A percentile compares a stretch with the other conserved stretches of the same genome.
Evolutionary conservation across 2,888 invertebrate genomes (phyloP).

Genomic region (Gnatocerus cornutus): DNA sequence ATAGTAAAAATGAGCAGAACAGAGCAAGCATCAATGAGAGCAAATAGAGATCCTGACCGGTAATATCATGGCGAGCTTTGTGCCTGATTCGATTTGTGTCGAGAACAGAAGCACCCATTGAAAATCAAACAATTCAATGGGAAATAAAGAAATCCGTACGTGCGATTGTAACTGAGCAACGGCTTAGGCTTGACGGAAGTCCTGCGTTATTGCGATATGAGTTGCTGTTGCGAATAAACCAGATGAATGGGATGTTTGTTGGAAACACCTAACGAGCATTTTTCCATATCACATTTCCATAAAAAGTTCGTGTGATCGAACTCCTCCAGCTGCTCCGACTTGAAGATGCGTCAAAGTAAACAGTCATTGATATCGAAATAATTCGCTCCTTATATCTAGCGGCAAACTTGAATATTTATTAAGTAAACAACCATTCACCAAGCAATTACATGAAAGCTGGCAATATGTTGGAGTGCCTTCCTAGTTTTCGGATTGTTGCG

Average conservation of each 20-base stretch:
- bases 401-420: constrained; percentile 38
- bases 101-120: constrained; percentile 43
- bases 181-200: constrained; percentile 50
- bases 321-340: constrained; percentile 4
- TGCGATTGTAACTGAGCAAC: constrained; percentile 50
- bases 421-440: constrained; percentile 22
- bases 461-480: constrained; percentile 37
- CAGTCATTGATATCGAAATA: constrained; percentile 31
- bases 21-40: not conserved
- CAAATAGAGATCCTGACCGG: constrained; percentile 49
- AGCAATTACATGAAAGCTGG: constrained; percentile 38
- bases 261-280: not conserved
- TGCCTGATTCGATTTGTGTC: constrained; percentile 43
- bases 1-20: not conserved
- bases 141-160: constrained; percentile 53
- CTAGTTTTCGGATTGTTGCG: constrained; percentile 38
- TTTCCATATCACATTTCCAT: constrained; percentile 22
- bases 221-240: constrained; percentile 42
- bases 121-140: constrained; percentile 51
- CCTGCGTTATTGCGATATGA: constrained; percentile 50
- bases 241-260: constrained; percentile 40
- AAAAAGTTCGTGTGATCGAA: constrained; percentile 15
- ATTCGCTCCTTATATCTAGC: constrained; percentile 31
- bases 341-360: constrained; percentile 18
- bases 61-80: constrained; percentile 48